Base-by-base conservation (phyloP, 2,797 vertebrate genomes). In the Oreochromis grahami region DNA sequence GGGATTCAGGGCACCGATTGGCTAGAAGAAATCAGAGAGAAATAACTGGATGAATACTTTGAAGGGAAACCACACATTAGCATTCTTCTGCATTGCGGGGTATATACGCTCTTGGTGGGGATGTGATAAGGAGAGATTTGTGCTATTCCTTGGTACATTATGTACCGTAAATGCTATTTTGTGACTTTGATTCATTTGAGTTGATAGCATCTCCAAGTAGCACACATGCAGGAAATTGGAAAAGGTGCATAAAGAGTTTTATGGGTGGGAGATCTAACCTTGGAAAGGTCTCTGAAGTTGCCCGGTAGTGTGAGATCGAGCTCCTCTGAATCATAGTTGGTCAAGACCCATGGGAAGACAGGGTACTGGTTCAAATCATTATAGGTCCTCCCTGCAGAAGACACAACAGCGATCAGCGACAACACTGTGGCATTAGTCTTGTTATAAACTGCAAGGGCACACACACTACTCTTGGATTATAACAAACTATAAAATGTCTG, bases 351-450 rank as follows among this genome's bases (percentile, higher is more conserved):
- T 0, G 98, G 98, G 94, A 99, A 99, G 84, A 99, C 96, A 1
- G 98, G 98, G 87, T 99, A 99, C 92, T 99, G 98, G 94, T 99
- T 99, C 91, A 99, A 94, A 91, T 99, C 98, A 89, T 99, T 99
- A 83, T 99, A 99, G 0, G 98, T 99, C 95, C 98, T 97, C 89
- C 98, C 98, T 99, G 87, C 78, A 81, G 65, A 15, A 79, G n/a
- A 85, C 32, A 29, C 56, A 26, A 53, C 4, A 41, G 10, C 24
- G 32, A 63, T 36, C 53, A 19, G 41, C 15, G 6, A 45, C 26
- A 5, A 48, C 21, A 15, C 19, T 36, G 32, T 13, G 8, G 9
- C 3, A 1, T n/a, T 38, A 36, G 24, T 53, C 48, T 78, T 36
- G 15, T 53, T 80, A 38, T 8, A 65, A 55, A 29, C 55, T n/a